Conservation (phyloP, 2,888 invertebrate genomes). For the Cheilosia soror region DNA sequence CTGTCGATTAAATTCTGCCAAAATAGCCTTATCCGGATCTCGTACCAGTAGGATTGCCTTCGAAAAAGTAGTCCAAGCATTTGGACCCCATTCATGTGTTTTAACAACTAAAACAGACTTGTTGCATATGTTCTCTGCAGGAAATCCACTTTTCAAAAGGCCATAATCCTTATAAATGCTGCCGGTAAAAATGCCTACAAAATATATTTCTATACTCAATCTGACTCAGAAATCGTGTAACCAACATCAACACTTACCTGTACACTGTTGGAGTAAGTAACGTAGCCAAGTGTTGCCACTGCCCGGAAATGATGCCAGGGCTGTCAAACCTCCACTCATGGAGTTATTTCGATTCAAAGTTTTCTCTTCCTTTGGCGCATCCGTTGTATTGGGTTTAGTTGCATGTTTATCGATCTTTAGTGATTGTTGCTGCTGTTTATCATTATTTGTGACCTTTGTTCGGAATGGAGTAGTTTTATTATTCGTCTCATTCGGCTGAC, state of each 20-base stretch:
- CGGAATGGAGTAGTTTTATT: conserved; percentile 53
- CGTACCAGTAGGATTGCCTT: conserved; percentile 89
- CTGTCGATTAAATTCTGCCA: conserved; percentile 91
- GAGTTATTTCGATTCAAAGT: conserved; percentile 43
- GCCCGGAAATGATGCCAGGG: conserved; percentile 92
- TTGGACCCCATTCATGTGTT: conserved; percentile 90
- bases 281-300: conserved; percentile 94
- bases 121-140: conserved; percentile 90
- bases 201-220: background rate
- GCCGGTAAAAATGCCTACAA: conserved; percentile 89
- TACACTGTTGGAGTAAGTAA: conserved; percentile 91
- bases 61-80: conserved; percentile 86
- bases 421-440: conserved; percentile 19
- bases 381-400: conserved; percentile 44
- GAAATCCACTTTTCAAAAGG: conserved; percentile 90
- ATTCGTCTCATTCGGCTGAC: conserved; percentile 61
- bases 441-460: conserved; percentile 29
- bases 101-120: conserved; percentile 91
- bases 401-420: conserved; percentile 46
- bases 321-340: conserved; percentile 81
- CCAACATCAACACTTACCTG: conserved; percentile 84
- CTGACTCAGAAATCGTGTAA: background rate
- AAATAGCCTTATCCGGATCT: conserved; percentile 88
- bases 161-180: conserved; percentile 93
- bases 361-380: conserved; percentile 47